Percentiles rank a stretch among this genome's conserved stretches.
These are phyloP conservation scores for Meloidogyne hapla DNA, from an alignment of 1,140 invertebrate species.

Conservation along the genomic window DNA sequence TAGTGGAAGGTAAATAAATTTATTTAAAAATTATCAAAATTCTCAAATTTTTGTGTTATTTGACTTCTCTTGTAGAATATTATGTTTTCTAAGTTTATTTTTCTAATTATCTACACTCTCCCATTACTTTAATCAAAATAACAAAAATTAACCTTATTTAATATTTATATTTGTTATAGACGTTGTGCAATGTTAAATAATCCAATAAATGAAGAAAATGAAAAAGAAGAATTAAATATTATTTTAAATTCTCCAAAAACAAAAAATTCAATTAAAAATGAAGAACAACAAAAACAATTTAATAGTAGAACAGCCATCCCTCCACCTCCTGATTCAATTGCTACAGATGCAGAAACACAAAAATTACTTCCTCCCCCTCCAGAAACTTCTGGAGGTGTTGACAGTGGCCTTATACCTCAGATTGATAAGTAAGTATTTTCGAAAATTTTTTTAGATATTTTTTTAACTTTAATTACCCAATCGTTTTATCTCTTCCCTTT, in stretches of 20 bases:
- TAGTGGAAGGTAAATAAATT: slow-evolving; percentile 9
- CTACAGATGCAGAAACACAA: slow-evolving; percentile 8
- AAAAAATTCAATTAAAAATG: slow-evolving; percentile 1
- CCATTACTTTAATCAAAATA: too few relatives aligned
- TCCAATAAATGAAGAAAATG: background rate
- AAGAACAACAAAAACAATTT: background rate
- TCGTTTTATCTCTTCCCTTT: background rate
- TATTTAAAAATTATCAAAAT: too few relatives aligned
- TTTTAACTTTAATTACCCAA: background rate
- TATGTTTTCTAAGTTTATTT: too few relatives aligned
- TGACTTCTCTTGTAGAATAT: too few relatives aligned
- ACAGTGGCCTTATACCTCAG: slow-evolving; percentile 61
- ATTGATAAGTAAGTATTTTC: slow-evolving; percentile 52
- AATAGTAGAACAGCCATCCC: background rate
- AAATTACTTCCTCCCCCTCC: slow-evolving; percentile 4
- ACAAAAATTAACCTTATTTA: too few relatives aligned
- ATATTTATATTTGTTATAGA: background rate
- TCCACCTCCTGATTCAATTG: background rate
- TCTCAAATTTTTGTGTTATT: too few relatives aligned
- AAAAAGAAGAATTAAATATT: background rate
- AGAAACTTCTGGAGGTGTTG: slow-evolving; percentile 15
- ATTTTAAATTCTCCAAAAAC: background rate
- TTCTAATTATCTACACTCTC: too few relatives aligned
- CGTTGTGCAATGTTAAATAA: slow-evolving; percentile 5
- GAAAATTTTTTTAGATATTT: background rate